phyloP scores from a whole-genome alignment of 2,888 invertebrate species.

The Diachrysia chrysitis region DNA sequence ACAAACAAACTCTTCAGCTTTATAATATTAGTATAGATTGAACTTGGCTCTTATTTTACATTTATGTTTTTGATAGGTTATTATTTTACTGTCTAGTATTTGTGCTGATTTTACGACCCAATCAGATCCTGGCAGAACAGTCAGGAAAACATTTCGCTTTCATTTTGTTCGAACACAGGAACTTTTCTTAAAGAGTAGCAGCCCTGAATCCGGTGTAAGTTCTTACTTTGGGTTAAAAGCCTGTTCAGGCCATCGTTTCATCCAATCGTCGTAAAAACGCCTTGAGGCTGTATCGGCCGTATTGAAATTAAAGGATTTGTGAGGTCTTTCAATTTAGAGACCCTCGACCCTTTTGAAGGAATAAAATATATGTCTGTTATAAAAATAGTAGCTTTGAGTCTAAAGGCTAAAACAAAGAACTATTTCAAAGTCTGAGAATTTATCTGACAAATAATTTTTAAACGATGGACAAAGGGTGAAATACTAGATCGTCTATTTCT shows the following conservation, averaged over 20 bases:
- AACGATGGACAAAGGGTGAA: background rate
- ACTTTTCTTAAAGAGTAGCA: slow-evolving; percentile 2
- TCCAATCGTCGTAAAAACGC: slow-evolving; percentile 20
- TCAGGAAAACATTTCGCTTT: too few species aligned
- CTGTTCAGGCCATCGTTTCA: slow-evolving; percentile 12
- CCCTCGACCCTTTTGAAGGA: slow-evolving; percentile 22
- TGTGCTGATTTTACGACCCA: too few species aligned
- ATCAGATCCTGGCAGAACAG: too few species aligned
- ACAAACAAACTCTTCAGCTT: too few species aligned
- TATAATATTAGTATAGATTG: too few species aligned
- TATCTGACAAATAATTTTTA: background rate
- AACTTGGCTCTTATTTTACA: too few species aligned
- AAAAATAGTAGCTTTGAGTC: slow-evolving; percentile 4
- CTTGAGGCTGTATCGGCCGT: slow-evolving; percentile 14
- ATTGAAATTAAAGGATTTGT: slow-evolving; percentile 31
- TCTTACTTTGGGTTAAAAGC: slow-evolving; percentile 25
- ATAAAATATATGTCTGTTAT: slow-evolving; percentile 20
- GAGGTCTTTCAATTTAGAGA: slow-evolving; percentile 26
- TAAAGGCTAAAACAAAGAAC: slow-evolving; percentile 1
- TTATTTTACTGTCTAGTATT: too few species aligned
- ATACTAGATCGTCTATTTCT: background rate
- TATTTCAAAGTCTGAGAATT: background rate
- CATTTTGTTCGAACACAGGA: background rate
- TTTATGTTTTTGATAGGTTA: too few species aligned
- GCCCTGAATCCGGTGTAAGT: slow-evolving; percentile 15